Conservation (phyloP, 2,797 vertebrate genomes). For the Odontamblyopus rebecca region DNA sequence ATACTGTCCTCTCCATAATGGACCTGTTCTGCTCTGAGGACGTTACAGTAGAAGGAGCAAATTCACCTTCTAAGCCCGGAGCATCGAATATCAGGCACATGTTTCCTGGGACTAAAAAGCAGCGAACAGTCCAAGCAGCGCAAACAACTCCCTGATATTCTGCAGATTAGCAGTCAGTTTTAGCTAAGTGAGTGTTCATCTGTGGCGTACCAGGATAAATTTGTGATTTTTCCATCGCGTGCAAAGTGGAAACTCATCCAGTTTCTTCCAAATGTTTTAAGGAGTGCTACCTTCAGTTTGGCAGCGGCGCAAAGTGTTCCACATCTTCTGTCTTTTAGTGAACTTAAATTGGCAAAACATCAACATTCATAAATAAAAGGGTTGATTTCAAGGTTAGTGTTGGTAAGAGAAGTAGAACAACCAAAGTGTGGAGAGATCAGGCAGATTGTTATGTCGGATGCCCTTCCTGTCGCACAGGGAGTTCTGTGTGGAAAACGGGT, state of each 20-base stretch:
- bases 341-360: conserved; percentile 37
- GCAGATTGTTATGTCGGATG: background rate
- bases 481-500: no score
- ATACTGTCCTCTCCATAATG: background rate
- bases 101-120: conserved; percentile 27
- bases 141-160: conserved; percentile 46
- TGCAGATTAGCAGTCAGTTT: conserved; percentile 55
- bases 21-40: conserved; percentile 7
- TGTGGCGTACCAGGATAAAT: conserved; percentile 7
- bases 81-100: conserved; percentile 21
- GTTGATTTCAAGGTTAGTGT: conserved; percentile 44
- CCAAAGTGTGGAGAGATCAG: background rate
- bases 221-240: conserved; percentile 15
- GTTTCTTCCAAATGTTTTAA: conserved; percentile 70
- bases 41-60: conserved; percentile 24
- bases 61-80: conserved; percentile 19
- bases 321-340: conserved; percentile 46
- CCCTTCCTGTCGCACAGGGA: no score
- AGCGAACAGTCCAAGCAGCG: conserved; percentile 30
- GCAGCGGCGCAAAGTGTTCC: conserved; percentile 57
- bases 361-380: conserved; percentile 32
- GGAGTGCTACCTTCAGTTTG: conserved; percentile 65
- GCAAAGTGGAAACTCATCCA: conserved; percentile 61
- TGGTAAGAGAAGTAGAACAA: background rate
- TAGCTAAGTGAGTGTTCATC: conserved; percentile 28